Evolutionary conservation across 2,797 vertebrate genomes (phyloP).

Genomic region (Sylvilagus floridanus): DNA sequence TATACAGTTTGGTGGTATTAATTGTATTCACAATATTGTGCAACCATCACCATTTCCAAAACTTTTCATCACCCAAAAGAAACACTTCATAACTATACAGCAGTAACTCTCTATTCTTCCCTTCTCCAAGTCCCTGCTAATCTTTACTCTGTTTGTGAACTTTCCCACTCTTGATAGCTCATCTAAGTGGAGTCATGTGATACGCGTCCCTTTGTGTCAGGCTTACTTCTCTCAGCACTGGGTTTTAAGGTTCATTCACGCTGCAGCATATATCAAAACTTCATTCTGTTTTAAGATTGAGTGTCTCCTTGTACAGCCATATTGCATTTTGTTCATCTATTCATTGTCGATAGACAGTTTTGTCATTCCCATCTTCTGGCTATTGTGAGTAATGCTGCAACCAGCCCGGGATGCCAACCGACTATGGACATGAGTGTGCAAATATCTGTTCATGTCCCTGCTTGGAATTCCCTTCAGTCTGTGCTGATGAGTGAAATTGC

Average conservation of each 20-base stretch:
- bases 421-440: not conserved
- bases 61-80: not conserved
- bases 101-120: not conserved
- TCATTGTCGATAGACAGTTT: not conserved
- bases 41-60: conserved; percentile 4
- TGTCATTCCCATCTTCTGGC: not conserved
- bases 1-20: not conserved
- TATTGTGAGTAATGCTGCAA: not conserved
- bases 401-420: not conserved
- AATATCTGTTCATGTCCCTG: not conserved
- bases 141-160: not conserved
- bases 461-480: not conserved
- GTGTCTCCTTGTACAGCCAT: not conserved
- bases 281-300: not conserved
- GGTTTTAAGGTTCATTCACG: not conserved
- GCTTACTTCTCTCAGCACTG: not conserved
- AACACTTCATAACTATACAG: not conserved
- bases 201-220: not conserved
- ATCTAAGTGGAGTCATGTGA: not conserved
- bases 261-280: not conserved
- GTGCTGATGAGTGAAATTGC: not conserved
- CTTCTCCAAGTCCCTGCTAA: not conserved
- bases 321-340: not conserved
- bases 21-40: not conserved
- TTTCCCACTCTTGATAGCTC: not conserved